Evolutionary conservation across 2,113 vertebrate genomes (phyloP), one percentile per base, ranked within the genome.

Genomic region (Stegastes partitus): DNA sequence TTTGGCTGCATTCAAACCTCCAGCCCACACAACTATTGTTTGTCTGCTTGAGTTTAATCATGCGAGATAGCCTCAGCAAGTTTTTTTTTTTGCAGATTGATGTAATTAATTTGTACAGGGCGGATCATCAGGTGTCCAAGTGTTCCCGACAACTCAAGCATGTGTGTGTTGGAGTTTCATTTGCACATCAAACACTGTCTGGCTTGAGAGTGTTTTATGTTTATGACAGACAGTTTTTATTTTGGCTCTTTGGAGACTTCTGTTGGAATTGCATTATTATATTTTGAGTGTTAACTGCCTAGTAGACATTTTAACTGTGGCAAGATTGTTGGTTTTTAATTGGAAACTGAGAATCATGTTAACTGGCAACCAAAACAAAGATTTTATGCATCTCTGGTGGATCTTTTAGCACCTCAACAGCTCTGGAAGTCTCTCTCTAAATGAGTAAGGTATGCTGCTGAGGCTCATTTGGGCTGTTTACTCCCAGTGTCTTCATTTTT

Each of bases 21-120:
- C 67, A 74, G 56, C 47, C 55, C 73, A 61, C 50, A 39, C 62
- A 0, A 45, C 61, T 76, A 10, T 45, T 67, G 55, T 76, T 77
- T 71, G 47, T 81, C 45, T 65, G 3, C 62, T 77, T 44, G 11
- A 68, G 50, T 84, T 83, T 66, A 54, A 82, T 83, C 70, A 74
- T 14, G 10, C n/a, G 23, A 37, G 19, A 54, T 37, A 57, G 65
- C 59, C 72, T 69, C 58, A 68, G 77, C 50, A 45, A 34, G 55
- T 62, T 68, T 23, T 50, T 57, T 51, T 62, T 68, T 23, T 50
- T 57, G 49, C 47, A 39, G 47, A 45, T 44, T 59, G 64, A 73
- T 59, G 75, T 23, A 61, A 34, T 74, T 63, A 28, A 12, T 72
- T 3, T 58, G n/a, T 23, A 6, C 19, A 18, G 49, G 23, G 59